Evolutionary conservation across 2,888 invertebrate genomes (phyloP), one percentile per base, ranked within the genome.

Genomic region (Conomelus anceps): DNA sequence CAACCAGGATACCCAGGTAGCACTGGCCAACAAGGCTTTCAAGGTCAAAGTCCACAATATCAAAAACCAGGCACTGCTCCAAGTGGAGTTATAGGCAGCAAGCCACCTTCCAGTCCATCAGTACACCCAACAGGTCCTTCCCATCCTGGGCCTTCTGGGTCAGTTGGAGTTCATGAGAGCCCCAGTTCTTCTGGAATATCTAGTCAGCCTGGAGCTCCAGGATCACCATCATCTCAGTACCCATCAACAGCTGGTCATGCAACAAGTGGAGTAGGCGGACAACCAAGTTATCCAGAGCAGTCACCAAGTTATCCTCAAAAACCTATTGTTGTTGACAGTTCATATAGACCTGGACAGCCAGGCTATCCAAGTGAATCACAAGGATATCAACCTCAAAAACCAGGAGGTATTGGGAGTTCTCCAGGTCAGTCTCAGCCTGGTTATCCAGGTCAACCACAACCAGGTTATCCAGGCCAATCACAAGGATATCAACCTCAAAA

Each of bases 291-390:
- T 88, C 91, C 91, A 34, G 92, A 93, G 17, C 92, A 91, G 88
- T 93, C 93, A 94, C 95, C 91, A 94, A 93, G 90, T 94, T 93
- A 90, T 94, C 95, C 92, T 22, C 92, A 91, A 22, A 9, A 86
- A 22, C 91, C 91, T 23, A 91, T 91, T 34, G 22, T 23, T 13
- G 17, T 20, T 13, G 41, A 20, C 17, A 17, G 41, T 41, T 9
- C 41, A 26, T 91, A 91, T 0, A 87, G 87, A 0, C 91, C 91
- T 0, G 92, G 91, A 87, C 29, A 86, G 63, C 90, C 91, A 90
- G 91, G 91, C 86, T 23, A 89, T 88, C 91, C 91, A 34, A 92
- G 93, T 20, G 91, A 91, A 88, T 93, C 93, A 94, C 95, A 91
- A 94, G 93, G 90, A 94, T 93, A 90, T 94, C 95, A 92, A 23